Evolutionary conservation across 2,113 vertebrate species (phyloP).

Genomic region (Eulemur macaco): DNA sequence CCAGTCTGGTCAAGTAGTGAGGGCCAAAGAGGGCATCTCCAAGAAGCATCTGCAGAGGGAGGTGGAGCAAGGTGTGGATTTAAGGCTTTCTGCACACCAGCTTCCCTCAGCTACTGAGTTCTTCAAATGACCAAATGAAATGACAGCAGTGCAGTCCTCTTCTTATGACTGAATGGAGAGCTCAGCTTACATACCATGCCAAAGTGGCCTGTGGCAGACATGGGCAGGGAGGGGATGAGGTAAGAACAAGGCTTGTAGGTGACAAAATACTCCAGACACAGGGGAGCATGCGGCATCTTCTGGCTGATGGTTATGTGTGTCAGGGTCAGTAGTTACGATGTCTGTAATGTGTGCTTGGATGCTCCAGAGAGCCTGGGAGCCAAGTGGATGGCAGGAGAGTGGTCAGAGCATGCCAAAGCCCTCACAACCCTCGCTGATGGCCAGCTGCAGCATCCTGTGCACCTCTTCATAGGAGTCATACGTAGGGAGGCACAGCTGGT

Average conservation of each 20-base stretch:
- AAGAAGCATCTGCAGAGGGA: slow-evolving; percentile 44
- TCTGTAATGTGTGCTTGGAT: slow-evolving; percentile 54
- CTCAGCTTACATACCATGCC: slow-evolving; percentile 52
- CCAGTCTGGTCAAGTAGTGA: slow-evolving; percentile 31
- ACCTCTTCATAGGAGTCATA: slow-evolving; percentile 99
- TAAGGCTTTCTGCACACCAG: slow-evolving; percentile 64
- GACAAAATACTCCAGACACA: slow-evolving; percentile 68
- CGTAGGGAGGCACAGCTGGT: slow-evolving; percentile 99
- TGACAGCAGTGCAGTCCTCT: slow-evolving; percentile 59
- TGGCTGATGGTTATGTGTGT: slow-evolving; percentile 68
- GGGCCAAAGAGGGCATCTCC: background rate
- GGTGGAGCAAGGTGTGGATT: slow-evolving; percentile 51
- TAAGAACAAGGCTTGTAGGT: slow-evolving; percentile 52
- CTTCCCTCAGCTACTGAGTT: slow-evolving; percentile 59
- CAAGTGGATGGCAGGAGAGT: slow-evolving; percentile 37
- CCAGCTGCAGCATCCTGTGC: slow-evolving; percentile 98
- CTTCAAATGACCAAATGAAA: slow-evolving; percentile 61
- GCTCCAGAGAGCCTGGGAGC: slow-evolving; percentile 52
- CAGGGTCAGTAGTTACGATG: background rate
- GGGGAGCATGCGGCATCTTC: slow-evolving; percentile 78
- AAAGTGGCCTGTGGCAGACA: slow-evolving; percentile 59
- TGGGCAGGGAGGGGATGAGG: slow-evolving; percentile 44
- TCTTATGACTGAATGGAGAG: slow-evolving; percentile 17
- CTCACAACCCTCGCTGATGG: slow-evolving; percentile 99
- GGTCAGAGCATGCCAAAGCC: slow-evolving; percentile 98